A percentile compares a stretch with the other conserved stretches of the same genome.
phyloP scores from a whole-genome alignment of 2,888 invertebrate genomes.

The Torymus tubicola region DNA sequence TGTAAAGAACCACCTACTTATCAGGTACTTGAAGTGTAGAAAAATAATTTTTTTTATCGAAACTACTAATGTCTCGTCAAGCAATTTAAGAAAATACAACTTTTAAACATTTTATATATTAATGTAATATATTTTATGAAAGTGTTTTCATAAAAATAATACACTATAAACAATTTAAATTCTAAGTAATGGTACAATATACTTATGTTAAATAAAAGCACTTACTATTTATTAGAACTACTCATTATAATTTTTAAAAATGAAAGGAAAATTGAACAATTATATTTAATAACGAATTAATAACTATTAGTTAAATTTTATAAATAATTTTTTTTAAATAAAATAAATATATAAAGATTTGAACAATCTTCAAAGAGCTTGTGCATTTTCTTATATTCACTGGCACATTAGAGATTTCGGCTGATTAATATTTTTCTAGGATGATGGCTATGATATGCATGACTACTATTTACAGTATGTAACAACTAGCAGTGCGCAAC shows the following conservation, averaged over 20 bases:
- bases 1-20: slow-evolving; percentile 78
- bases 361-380: slow-evolving; percentile 22
- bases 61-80: slow-evolving; percentile 9
- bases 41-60: background rate
- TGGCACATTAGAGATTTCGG: slow-evolving; percentile 51
- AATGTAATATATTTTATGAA: too few species aligned
- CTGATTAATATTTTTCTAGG: slow-evolving; percentile 71
- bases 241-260: too few species aligned
- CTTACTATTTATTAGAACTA: too few species aligned
- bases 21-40: slow-evolving; percentile 66
- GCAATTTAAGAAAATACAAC: slow-evolving; percentile 16
- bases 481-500: slow-evolving; percentile 75
- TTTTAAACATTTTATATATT: background rate
- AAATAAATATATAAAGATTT: background rate
- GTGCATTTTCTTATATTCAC: slow-evolving; percentile 6
- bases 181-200: too few species aligned
- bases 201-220: too few species aligned
- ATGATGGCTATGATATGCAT: slow-evolving; percentile 73
- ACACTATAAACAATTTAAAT: too few species aligned
- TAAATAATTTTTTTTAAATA: background rate
- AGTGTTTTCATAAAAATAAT: too few species aligned
- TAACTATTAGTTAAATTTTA: too few species aligned
- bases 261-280: too few species aligned
- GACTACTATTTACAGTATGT: slow-evolving; percentile 77
- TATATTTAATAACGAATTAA: too few species aligned